Evolutionary conservation across 37 sponge, comb jelly and placozoan species (phyloP).

Genomic region (Haliclona indistincta): DNA sequence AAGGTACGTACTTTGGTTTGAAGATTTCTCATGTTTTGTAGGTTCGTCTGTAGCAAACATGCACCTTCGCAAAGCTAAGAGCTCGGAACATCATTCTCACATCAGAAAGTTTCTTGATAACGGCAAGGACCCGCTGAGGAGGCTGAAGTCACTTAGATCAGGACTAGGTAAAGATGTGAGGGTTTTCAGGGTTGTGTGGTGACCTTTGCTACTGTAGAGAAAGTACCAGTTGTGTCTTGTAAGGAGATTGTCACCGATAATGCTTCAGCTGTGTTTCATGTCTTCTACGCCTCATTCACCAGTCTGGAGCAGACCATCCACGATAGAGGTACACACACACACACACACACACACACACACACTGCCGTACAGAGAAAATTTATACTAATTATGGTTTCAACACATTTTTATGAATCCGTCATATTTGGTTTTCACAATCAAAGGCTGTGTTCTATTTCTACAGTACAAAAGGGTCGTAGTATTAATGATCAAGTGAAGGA

Average conservation of each 20-base stretch:
- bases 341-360: too few relatives aligned
- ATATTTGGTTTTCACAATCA: neutral
- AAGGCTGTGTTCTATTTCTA: neutral
- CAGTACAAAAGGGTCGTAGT: constrained; percentile 34
- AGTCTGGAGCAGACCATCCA: constrained; percentile 46
- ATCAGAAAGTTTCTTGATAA: constrained; percentile 83
- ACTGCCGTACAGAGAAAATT: too few relatives aligned
- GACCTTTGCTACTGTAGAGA: constrained; percentile 40
- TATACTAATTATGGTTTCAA: too few relatives aligned
- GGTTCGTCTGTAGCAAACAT: neutral
- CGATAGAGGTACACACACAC: constrained; percentile 46
- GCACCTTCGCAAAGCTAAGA: neutral
- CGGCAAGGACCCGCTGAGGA: constrained; percentile 58
- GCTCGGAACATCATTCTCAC: constrained; percentile 38
- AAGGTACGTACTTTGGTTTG: neutral
- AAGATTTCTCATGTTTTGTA: neutral
- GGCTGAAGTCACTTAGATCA: constrained; percentile 68
- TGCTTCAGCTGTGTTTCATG: constrained; percentile 61
- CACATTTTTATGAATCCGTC: too few relatives aligned
- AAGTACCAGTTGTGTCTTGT: constrained; percentile 37
- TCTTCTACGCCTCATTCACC: constrained; percentile 71
- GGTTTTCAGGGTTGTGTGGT: neutral
- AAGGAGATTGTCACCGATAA: constrained; percentile 68
- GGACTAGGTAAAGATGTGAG: constrained; percentile 51
- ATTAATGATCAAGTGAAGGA: constrained; percentile 51